Evolutionary conservation across 1,140 invertebrate species (phyloP).

Genomic region (Coptotermes formosanus): DNA sequence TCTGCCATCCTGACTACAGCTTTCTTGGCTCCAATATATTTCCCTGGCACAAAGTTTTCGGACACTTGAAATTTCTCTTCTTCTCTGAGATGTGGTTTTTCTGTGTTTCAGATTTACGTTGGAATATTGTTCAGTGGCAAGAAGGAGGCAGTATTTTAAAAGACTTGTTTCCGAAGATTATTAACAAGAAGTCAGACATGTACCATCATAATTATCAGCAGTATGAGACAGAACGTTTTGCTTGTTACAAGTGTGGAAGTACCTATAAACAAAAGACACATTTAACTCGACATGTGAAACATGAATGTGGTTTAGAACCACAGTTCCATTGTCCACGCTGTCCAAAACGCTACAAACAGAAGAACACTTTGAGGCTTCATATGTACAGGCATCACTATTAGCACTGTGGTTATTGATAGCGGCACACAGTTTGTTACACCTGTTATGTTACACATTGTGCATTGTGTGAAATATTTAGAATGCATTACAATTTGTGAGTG

Average conservation of each 20-base stretch:
- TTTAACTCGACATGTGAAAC: slow-evolving; percentile 40
- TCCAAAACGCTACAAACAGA: slow-evolving; percentile 45
- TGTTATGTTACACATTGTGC: no score
- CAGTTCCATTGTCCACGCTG: slow-evolving; percentile 49
- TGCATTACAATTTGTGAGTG: no score
- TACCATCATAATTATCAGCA: neutral
- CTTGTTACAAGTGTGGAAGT: neutral
- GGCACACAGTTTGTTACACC: no score
- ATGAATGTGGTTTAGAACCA: slow-evolving; percentile 45
- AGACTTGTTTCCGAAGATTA: neutral
- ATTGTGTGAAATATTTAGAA: no score
- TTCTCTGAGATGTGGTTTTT: no score
- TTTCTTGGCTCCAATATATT: no score
- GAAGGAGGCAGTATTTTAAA: neutral
- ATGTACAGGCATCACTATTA: slow-evolving; percentile 40
- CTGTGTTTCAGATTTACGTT: neutral
- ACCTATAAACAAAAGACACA: slow-evolving; percentile 38
- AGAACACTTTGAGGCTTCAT: slow-evolving; percentile 46
- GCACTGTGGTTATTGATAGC: no score
- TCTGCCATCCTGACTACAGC: no score
- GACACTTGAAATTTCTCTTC: no score
- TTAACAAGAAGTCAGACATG: neutral
- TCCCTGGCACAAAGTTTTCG: no score
- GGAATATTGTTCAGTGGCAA: neutral
- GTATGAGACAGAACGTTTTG: neutral